Conservation (phyloP, 2,113 vertebrate genomes). For the Oxyruncus cristatus region DNA sequence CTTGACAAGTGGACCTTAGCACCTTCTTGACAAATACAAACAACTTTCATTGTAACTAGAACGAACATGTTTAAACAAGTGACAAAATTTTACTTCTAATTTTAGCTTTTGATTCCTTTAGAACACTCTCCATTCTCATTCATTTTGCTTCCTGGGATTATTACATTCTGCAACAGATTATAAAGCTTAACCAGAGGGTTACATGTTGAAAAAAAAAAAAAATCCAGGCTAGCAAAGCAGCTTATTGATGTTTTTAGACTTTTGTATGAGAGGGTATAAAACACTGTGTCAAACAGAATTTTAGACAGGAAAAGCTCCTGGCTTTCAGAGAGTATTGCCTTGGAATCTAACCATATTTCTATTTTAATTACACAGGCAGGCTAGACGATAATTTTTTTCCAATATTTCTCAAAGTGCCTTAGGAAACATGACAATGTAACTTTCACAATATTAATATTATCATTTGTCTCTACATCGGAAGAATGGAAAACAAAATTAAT, state of each 20-base stretch:
- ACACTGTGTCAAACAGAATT: background rate
- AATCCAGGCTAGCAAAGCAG: slow-evolving; percentile 36
- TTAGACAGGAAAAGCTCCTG: background rate
- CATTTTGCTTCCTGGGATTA: slow-evolving; percentile 49
- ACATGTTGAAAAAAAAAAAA: background rate
- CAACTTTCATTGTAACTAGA: background rate
- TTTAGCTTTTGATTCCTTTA: slow-evolving; percentile 23
- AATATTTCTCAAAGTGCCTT: background rate
- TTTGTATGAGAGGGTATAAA: background rate
- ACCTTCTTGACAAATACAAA: background rate
- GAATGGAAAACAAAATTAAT: background rate
- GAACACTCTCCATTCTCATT: background rate
- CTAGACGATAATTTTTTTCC: background rate
- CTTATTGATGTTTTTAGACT: slow-evolving; percentile 50
- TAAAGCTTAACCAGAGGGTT: slow-evolving; percentile 43
- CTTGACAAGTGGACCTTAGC: background rate
- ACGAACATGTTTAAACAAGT: background rate
- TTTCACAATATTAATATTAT: background rate
- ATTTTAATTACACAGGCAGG: background rate
- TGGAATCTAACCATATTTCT: background rate
- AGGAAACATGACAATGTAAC: background rate
- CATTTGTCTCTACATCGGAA: background rate
- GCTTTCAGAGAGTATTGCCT: background rate
- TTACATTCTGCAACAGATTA: slow-evolving; percentile 44
- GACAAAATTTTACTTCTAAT: background rate